A percentile compares a stretch with the other conserved stretches of the same genome.
These are phyloP conservation scores for Rhogogaster chlorosoma DNA, from an alignment of 2,888 invertebrate species.

Conservation along the genomic window DNA sequence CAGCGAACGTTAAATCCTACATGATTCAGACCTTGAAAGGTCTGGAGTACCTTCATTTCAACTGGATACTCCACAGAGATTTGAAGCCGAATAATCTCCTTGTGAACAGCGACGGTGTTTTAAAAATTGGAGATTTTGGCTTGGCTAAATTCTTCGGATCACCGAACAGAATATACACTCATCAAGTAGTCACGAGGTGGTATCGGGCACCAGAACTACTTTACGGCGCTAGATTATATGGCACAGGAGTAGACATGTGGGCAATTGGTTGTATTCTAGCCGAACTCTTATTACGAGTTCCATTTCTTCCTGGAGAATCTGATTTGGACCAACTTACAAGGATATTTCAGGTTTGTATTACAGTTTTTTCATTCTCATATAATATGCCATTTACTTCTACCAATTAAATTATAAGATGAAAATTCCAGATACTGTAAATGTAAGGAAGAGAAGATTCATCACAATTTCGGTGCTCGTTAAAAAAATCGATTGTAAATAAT, in stretches of 20 bases:
- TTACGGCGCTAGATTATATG: slow-evolving; percentile 97
- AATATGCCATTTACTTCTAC: not conserved
- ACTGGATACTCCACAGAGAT: slow-evolving; percentile 99
- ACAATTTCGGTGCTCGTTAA: not conserved
- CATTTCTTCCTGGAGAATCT: slow-evolving; percentile 97
- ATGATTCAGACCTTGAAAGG: slow-evolving; percentile 97
- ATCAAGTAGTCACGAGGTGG: slow-evolving; percentile 98
- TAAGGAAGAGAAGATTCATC: not conserved
- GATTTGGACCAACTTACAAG: slow-evolving; percentile 97
- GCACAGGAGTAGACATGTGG: slow-evolving; percentile 99
- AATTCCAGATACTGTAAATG: not conserved
- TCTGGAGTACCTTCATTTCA: slow-evolving; percentile 95
- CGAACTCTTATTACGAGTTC: slow-evolving; percentile 93
- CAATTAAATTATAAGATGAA: not conserved
- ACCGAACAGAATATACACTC: slow-evolving; percentile 96
- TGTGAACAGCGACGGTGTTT: slow-evolving; percentile 92
- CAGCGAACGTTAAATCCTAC: slow-evolving; percentile 97
- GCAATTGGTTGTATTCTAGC: slow-evolving; percentile 99
- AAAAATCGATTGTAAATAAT: not conserved
- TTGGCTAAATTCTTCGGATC: slow-evolving; percentile 98
- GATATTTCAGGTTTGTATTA: slow-evolving; percentile 89
- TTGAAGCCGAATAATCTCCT: slow-evolving; percentile 99
- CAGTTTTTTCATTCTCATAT: not conserved
- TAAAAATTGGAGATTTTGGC: slow-evolving; percentile 99
- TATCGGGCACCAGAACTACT: slow-evolving; percentile 96